These are phyloP conservation scores for Cryptus viduatorius DNA, from an alignment of 2,888 invertebrate species.

Conservation along the genomic window DNA sequence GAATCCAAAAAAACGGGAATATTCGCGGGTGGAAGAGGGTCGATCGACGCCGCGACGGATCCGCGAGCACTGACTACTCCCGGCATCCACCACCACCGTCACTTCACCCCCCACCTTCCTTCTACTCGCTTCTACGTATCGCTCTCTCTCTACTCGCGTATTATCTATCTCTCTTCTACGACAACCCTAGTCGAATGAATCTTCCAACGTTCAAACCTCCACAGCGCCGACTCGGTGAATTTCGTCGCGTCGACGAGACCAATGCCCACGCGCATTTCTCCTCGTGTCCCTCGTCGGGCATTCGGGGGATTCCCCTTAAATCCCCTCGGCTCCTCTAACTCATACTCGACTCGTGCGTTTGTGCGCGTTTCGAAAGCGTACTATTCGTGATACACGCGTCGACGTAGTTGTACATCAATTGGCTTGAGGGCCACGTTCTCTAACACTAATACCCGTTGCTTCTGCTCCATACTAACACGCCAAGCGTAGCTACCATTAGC, in stretches of 20 bases:
- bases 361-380: slow-evolving; percentile 29
- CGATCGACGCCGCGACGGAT: slow-evolving; percentile 78
- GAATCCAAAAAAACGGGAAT: slow-evolving; percentile 62
- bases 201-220: slow-evolving; percentile 2
- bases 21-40: slow-evolving; percentile 69
- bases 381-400: slow-evolving; percentile 22
- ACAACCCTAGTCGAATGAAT: slow-evolving; percentile 15
- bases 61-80: slow-evolving; percentile 78
- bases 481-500: slow-evolving; percentile 53
- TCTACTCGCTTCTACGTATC: slow-evolving; percentile 35
- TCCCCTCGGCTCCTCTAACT: neutral
- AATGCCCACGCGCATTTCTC: slow-evolving; percentile 58
- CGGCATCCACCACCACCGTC: slow-evolving; percentile 64
- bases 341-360: slow-evolving; percentile 54
- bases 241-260: slow-evolving; percentile 34
- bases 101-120: slow-evolving; percentile 33
- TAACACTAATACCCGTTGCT: slow-evolving; percentile 27
- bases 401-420: slow-evolving; percentile 46
- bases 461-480: slow-evolving; percentile 30
- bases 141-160: slow-evolving; percentile 42
- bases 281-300: slow-evolving; percentile 21
- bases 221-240: slow-evolving; percentile 29
- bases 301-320: slow-evolving; percentile 17
- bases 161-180: slow-evolving; percentile 30
- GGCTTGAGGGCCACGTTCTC: slow-evolving; percentile 53